Conservation (phyloP, 2,113 vertebrate species). For the Cyrtonyx montezumae region DNA sequence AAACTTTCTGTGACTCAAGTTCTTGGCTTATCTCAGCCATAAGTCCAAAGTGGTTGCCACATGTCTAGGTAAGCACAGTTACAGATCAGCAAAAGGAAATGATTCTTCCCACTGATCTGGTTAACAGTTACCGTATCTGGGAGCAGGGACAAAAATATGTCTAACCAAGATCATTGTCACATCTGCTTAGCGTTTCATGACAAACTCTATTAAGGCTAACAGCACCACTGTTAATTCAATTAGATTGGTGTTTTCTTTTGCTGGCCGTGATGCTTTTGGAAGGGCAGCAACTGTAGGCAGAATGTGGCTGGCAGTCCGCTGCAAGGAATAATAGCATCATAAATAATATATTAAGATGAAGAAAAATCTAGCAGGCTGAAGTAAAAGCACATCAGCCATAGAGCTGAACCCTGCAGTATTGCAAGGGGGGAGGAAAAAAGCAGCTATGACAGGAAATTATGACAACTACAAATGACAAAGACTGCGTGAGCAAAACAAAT, state of each 20-base stretch:
- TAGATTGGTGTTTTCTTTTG: constrained; percentile 66
- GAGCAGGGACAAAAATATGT: constrained; percentile 39
- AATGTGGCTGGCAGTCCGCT: constrained; percentile 9
- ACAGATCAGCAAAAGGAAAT: constrained; percentile 42
- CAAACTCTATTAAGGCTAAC: constrained; percentile 64
- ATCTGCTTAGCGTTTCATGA: constrained; percentile 59
- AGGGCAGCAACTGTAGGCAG: constrained; percentile 61
- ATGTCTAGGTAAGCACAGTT: constrained; percentile 38
- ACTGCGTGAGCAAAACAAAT: neutral
- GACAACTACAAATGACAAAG: constrained; percentile 50
- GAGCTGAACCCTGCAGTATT: constrained; percentile 42
- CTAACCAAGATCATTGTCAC: constrained; percentile 33
- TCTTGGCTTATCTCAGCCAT: constrained; percentile 54
- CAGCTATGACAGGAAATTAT: constrained; percentile 52
- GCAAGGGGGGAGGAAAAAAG: neutral
- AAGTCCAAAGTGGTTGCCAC: constrained; percentile 46
- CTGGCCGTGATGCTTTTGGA: constrained; percentile 60
- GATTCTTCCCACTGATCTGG: constrained; percentile 53
- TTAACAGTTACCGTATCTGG: constrained; percentile 15
- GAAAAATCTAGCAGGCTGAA: constrained; percentile 50
- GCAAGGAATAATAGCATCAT: constrained; percentile 69
- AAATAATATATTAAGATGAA: constrained; percentile 63
- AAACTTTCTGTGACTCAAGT: constrained; percentile 71
- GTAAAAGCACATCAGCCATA: constrained; percentile 49
- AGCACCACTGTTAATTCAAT: constrained; percentile 69